Percentiles rank a stretch among this genome's conserved stretches.
Conservation (phyloP, 2,797 vertebrate genomes). For the Thalassophryne amazonica region DNA sequence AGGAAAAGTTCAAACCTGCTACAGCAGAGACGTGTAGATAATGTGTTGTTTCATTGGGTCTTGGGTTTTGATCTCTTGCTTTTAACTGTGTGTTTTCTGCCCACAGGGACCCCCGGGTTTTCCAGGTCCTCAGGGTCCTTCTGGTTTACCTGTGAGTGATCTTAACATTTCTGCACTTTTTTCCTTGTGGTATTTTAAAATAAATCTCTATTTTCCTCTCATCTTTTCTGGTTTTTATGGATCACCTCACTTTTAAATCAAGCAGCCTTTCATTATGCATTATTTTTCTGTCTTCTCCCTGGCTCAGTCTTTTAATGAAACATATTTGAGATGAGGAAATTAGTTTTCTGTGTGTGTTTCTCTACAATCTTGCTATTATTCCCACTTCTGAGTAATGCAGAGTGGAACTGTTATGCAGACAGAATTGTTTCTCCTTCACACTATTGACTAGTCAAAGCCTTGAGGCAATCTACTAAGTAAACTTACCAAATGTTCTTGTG, state of each 20-base stretch:
- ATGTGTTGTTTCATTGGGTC: neutral
- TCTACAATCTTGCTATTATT: slow-evolving; percentile 65
- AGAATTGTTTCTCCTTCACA: neutral
- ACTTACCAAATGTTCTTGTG: too few relatives aligned
- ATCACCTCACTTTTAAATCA: slow-evolving; percentile 17
- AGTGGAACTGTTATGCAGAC: slow-evolving; percentile 25
- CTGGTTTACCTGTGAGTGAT: slow-evolving; percentile 61
- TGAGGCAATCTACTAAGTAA: too few relatives aligned
- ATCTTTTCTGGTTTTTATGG: neutral
- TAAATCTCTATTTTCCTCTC: slow-evolving; percentile 3
- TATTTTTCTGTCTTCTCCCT: neutral
- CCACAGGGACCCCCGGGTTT: slow-evolving; percentile 72
- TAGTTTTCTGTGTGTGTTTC: slow-evolving; percentile 49
- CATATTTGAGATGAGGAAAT: slow-evolving; percentile 59
- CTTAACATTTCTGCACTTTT: neutral
- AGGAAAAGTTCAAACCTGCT: neutral
- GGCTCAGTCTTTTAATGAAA: slow-evolving; percentile 41
- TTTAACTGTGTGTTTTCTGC: slow-evolving; percentile 14
- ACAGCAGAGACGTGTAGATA: neutral
- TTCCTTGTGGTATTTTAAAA: too few relatives aligned
- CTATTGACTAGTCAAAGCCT: too few relatives aligned
- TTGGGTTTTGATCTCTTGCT: neutral
- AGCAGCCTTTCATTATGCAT: slow-evolving; percentile 13
- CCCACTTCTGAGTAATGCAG: slow-evolving; percentile 58
- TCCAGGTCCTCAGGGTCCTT: slow-evolving; percentile 62